Base-by-base conservation (phyloP, 2,797 vertebrate genomes). In the Lithobates sylvaticus region DNA sequence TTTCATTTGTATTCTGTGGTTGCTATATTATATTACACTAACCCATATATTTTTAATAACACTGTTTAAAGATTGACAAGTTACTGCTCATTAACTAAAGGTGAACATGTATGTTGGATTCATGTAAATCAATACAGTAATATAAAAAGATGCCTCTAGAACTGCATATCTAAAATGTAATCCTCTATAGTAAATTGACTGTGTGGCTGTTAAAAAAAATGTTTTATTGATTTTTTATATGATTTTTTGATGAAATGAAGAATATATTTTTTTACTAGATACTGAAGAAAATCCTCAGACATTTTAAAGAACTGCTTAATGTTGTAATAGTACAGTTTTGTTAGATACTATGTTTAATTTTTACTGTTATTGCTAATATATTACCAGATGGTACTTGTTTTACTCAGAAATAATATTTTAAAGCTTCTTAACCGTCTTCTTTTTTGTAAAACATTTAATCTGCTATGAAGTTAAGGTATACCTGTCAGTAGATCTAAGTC, bases 81-180 rank as follows among this genome's bases (percentile, higher is more conserved):
- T 58, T 42, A 47, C 5, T 81, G 29, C 29, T 71, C 68, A 71
- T 71, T 71, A 72, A 71, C 29, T 44, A 69, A 72, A 36, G 67
- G 13, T 58, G 79, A 58, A 50, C 42, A 16, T 61, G 3, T 23
- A 58, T 61, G 23, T 39, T 71, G 27, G 32, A 81, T 71, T 15
- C 67, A 70, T 54, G 67, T 81, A 81, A 71, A 81, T 81, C 42
- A 54, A 81, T 81, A 73, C 47, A 18, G 61, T 10, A 61, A n/a
- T 42, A 74, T 82, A 16, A 26, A 42, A 27, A 21, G 27, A 74
- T 4, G 15, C 32, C 18, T 42, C 23, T 18, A 10, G 9, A 42
- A 61, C n/a, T n/a, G 44, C 68, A 29, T n/a, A 26, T 81, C 5
- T 15, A 81, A 21, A 61, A 72, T 61, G 72, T 36, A 36, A 44